These are phyloP conservation scores for Drosophila kepulauana DNA, from an alignment of 1,140 invertebrate genomes.

Conservation along the genomic window DNA sequence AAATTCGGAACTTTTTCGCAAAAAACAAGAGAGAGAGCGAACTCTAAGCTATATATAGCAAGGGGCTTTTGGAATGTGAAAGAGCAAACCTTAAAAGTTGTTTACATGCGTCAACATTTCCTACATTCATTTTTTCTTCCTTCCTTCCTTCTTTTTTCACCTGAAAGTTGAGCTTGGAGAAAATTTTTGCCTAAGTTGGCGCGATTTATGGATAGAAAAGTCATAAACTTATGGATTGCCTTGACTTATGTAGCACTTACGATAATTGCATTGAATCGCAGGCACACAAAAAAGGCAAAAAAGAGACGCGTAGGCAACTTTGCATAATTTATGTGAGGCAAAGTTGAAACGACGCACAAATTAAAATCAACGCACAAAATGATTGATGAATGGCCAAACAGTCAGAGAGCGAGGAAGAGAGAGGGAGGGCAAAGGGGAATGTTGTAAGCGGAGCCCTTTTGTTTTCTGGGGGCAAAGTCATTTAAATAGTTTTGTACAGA, in stretches of 20 bases:
- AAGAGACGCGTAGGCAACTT: conserved; percentile 59
- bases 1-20: background rate
- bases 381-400: conserved; percentile 72
- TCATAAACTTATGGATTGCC: conserved; percentile 81
- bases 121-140: background rate
- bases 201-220: conserved; percentile 76
- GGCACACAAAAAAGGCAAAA: conserved; percentile 12
- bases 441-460: conserved; percentile 36
- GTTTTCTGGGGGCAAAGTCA: conserved; percentile 63
- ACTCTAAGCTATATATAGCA: background rate
- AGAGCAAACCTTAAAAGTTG: conserved; percentile 56
- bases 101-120: conserved; percentile 72
- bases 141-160: conserved; percentile 47
- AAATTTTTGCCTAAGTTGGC: conserved; percentile 62
- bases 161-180: conserved; percentile 42
- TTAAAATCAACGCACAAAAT: conserved; percentile 82
- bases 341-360: conserved; percentile 77
- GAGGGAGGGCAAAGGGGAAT: background rate
- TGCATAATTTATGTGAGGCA: conserved; percentile 78
- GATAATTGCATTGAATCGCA: conserved; percentile 74
- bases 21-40: background rate
- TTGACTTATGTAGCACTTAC: conserved; percentile 78
- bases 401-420: background rate
- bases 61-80: background rate
- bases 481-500: conserved; percentile 69